These are phyloP conservation scores for Corythornis vintsioides DNA, from an alignment of 2,113 vertebrate species.

Conservation along the genomic window DNA sequence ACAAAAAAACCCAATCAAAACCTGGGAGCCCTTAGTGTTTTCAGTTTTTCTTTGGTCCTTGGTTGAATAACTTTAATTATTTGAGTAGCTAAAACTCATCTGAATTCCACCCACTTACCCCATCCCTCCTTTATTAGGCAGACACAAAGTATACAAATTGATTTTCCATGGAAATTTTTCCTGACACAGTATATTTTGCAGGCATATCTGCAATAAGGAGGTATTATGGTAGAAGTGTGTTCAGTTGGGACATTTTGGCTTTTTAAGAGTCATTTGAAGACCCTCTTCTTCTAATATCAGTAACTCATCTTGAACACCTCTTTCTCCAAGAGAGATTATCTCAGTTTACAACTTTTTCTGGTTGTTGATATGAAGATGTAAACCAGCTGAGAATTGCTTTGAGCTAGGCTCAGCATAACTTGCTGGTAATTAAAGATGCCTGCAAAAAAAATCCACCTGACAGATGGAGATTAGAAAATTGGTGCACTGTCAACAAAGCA, in stretches of 20 bases:
- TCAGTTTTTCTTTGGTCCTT: neutral
- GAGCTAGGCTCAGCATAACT: neutral
- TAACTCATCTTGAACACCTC: neutral
- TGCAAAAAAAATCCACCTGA: neutral
- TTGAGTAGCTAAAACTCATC: neutral
- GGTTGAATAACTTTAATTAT: neutral
- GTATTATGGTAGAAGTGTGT: neutral
- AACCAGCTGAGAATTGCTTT: neutral
- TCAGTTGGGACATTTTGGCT: neutral
- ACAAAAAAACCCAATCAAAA: too few species aligned
- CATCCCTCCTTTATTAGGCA: neutral
- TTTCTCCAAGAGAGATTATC: neutral
- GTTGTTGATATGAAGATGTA: neutral
- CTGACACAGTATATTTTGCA: neutral
- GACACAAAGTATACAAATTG: neutral
- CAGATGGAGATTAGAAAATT: neutral
- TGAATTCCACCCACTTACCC: too few species aligned
- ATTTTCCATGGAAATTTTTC: neutral
- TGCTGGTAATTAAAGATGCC: neutral
- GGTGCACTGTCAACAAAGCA: neutral
- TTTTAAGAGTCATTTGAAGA: neutral
- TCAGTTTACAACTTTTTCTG: neutral
- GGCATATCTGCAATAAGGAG: neutral
- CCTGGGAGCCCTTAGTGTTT: neutral
- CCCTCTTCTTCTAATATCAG: neutral